These are phyloP conservation scores for Drosophila fungiperda DNA, from an alignment of 2,888 invertebrate genomes.

Conservation along the genomic window DNA sequence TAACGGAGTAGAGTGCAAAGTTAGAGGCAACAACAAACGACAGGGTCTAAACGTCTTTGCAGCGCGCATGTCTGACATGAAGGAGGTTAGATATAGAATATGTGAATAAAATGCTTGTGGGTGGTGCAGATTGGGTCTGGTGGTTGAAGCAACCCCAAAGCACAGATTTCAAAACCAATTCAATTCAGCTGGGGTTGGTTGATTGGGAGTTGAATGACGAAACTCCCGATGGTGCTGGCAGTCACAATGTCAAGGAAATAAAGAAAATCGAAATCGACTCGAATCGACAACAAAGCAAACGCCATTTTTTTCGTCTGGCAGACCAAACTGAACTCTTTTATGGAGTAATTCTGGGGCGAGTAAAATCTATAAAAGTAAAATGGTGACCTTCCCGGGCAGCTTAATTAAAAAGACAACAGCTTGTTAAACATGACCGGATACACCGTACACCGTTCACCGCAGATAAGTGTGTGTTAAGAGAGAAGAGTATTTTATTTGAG, in stretches of 20 bases:
- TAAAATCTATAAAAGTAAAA: slow-evolving; percentile 46
- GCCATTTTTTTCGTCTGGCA: slow-evolving; percentile 62
- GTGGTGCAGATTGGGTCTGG: slow-evolving; percentile 33
- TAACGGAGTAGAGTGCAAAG: slow-evolving; percentile 28
- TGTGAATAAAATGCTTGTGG: slow-evolving; percentile 48
- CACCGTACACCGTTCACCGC: slow-evolving; percentile 20
- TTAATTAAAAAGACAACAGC: slow-evolving; percentile 82
- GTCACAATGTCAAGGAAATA: slow-evolving; percentile 76
- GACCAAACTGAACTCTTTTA: slow-evolving; percentile 43
- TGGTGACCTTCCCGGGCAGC: slow-evolving; percentile 67
- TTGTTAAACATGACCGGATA: slow-evolving; percentile 71
- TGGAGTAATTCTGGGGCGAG: slow-evolving; percentile 19
- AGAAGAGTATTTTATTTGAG: slow-evolving; percentile 39
- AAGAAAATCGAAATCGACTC: slow-evolving; percentile 48
- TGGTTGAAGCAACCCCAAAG: slow-evolving; percentile 72
- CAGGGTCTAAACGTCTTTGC: slow-evolving; percentile 47
- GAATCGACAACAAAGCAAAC: slow-evolving; percentile 47
- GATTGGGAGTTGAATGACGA: slow-evolving; percentile 69
- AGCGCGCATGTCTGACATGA: slow-evolving; percentile 72
- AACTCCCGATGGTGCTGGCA: slow-evolving; percentile 53
- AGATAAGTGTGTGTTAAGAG: slow-evolving; percentile 55
- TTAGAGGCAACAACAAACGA: slow-evolving; percentile 52
- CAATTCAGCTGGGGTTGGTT: slow-evolving; percentile 68
- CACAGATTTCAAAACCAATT: slow-evolving; percentile 72
- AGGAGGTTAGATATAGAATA: slow-evolving; percentile 48